A percentile compares a stretch with the other conserved stretches of the same genome.
Evolutionary conservation across 2,888 invertebrate genomes (phyloP).

Genomic region (Drosophila neonasuta): DNA sequence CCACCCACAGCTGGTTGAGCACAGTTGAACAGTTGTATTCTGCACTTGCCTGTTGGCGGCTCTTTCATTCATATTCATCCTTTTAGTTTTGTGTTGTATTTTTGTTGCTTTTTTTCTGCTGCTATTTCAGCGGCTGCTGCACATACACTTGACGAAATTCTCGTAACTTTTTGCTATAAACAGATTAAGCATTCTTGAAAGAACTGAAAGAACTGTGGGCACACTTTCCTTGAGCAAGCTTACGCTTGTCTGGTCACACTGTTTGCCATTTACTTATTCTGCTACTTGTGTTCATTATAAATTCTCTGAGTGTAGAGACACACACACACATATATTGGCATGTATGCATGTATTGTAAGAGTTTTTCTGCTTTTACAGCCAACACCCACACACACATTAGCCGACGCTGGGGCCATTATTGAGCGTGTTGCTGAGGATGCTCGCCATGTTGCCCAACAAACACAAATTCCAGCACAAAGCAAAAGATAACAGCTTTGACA

Average conservation of each 20-base stretch:
- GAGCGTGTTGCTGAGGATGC: slow-evolving; percentile 74
- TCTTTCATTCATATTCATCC: slow-evolving; percentile 74
- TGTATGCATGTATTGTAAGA: slow-evolving; percentile 43
- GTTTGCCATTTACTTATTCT: background rate
- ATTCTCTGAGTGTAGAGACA: slow-evolving; percentile 38
- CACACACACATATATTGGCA: slow-evolving; percentile 22
- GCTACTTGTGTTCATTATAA: background rate
- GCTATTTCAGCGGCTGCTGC: slow-evolving; percentile 21
- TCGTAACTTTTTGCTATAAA: background rate
- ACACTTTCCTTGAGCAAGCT: background rate
- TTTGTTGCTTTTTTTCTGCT: slow-evolving; percentile 31
- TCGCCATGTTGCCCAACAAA: slow-evolving; percentile 74
- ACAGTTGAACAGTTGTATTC: slow-evolving; percentile 52
- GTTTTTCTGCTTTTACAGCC: slow-evolving; percentile 58
- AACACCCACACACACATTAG: slow-evolving; percentile 44
- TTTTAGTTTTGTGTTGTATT: slow-evolving; percentile 58
- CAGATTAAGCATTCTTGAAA: no score
- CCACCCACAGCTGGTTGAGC: slow-evolving; percentile 13
- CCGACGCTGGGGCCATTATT: slow-evolving; percentile 56
- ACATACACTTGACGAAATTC: slow-evolving; percentile 37
- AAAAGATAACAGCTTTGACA: slow-evolving; percentile 65
- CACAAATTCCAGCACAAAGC: slow-evolving; percentile 73
- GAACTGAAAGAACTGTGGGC: background rate
- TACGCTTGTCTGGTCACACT: background rate
- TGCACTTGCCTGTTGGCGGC: slow-evolving; percentile 62